Base-by-base conservation (phyloP, 2,888 invertebrate species). In the Acrobasis repandana region DNA sequence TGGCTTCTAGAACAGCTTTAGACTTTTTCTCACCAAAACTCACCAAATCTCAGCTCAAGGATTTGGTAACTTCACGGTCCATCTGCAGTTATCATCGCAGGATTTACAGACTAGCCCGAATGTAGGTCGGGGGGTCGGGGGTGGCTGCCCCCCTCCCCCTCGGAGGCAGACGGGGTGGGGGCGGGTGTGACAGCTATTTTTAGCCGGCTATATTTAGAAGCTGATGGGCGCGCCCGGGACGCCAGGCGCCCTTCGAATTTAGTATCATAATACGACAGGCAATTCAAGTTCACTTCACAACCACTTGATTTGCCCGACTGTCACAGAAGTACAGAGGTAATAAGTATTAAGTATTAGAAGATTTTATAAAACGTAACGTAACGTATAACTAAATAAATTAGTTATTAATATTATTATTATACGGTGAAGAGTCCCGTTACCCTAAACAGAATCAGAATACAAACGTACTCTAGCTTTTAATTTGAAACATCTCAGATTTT, bases 191-290 rank as follows among this genome's bases (percentile, higher is more conserved):
- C 65, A 60, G 76, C 69, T 89, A 88, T 89, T 87, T 88, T 83
- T 76, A 79, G 80, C 66, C 63, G 69, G 67, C 78, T 88, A 89
- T 86, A 85, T 89, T 84, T 88, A 88, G 88, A 72, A 75, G 79
- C 79, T 75, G 72, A 71, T 66, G 70, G 74, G 75, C 72, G 75
- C 77, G 76, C 79, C 82, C 83, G 82, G 77, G 69, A 69, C 71
- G 68, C 67, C 66, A 69, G 74, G 72, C 68, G 63, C 65, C 65
- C 65, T 67, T 67, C 65, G 58, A 18, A 49, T 56, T 47, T 61
- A 47, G 54, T 46, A 38, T 38, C 18, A 54, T 20, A 36, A 52
- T 52, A 20, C 14, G 54, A n/a, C 8, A 10, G 18, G 14, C 2
- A 15, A 18, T 54, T 54, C 54, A 36, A 54, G 54, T 54, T 38